Evolutionary conservation across 2,113 vertebrate genomes (phyloP).

Genomic region (Myanophis thanlyinensis): DNA sequence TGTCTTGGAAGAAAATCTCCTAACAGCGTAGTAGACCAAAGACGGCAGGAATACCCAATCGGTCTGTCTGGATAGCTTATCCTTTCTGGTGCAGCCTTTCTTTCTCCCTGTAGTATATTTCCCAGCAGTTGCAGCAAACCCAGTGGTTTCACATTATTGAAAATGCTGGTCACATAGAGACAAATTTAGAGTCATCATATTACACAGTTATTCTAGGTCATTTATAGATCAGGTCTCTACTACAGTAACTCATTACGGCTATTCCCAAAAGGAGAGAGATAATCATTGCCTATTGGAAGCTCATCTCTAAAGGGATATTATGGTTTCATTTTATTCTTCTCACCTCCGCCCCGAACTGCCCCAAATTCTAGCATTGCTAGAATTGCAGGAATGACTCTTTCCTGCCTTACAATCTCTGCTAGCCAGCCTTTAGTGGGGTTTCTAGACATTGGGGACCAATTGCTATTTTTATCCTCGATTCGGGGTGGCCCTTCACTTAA

Average conservation of each 20-base stretch:
- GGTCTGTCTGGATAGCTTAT: constrained; percentile 79
- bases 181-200: constrained; percentile 90
- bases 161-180: constrained; percentile 87
- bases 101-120: constrained; percentile 78
- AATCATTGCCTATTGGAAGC: constrained; percentile 87
- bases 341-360: constrained; percentile 47
- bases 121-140: constrained; percentile 87
- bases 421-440: constrained; percentile 55
- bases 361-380: constrained; percentile 60
- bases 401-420: constrained; percentile 48
- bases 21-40: constrained; percentile 91
- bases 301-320: constrained; percentile 79
- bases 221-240: constrained; percentile 91
- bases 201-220: constrained; percentile 97
- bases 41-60: constrained; percentile 84
- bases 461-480: constrained; percentile 26
- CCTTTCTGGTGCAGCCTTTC: constrained; percentile 74
- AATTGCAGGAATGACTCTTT: constrained; percentile 61
- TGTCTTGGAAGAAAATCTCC: constrained; percentile 87
- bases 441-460: constrained; percentile 52
- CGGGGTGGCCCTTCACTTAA: constrained; percentile 36
- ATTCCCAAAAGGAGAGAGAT: constrained; percentile 87
- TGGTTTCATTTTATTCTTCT: constrained; percentile 51
- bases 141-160: constrained; percentile 85
- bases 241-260: constrained; percentile 90